Conservation (phyloP, 2,888 invertebrate species). For the Aphrophora alni region DNA sequence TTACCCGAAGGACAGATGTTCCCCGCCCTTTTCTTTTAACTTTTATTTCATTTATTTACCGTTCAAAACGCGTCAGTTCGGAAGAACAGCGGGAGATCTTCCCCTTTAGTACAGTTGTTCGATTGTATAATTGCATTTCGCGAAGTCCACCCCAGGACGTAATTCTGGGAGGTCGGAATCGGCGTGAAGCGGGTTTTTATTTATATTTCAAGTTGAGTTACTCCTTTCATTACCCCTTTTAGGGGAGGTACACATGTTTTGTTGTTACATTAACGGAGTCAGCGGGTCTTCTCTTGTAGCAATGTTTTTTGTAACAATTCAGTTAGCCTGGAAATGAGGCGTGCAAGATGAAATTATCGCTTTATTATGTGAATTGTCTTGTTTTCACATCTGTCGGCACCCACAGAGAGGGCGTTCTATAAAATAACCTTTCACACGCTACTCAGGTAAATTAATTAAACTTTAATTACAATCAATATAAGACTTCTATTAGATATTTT, state of each 20-base stretch:
- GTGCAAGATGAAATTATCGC: constrained; percentile 34
- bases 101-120: neutral
- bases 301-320: constrained; percentile 9
- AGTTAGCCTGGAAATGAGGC: neutral
- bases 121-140: neutral
- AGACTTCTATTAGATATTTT: no score
- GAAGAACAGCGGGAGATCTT: neutral
- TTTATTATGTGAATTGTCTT: constrained; percentile 32
- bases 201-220: constrained; percentile 25
- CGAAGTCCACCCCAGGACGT: constrained; percentile 1
- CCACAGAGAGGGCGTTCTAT: constrained; percentile 28
- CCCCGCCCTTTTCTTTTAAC: neutral
- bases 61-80: neutral
- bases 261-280: constrained; percentile 26
- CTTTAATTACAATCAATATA: no score
- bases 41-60: neutral
- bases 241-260: constrained; percentile 28
- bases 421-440: neutral
- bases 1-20: neutral
- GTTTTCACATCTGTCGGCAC: constrained; percentile 35
- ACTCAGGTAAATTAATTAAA: no score
- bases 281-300: neutral
- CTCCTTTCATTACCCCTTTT: constrained; percentile 31
- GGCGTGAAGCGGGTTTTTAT: constrained; percentile 22
- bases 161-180: constrained; percentile 6